These are phyloP conservation scores for Tetramorium alpestre DNA, from an alignment of 1,140 invertebrate genomes.

Conservation along the genomic window DNA sequence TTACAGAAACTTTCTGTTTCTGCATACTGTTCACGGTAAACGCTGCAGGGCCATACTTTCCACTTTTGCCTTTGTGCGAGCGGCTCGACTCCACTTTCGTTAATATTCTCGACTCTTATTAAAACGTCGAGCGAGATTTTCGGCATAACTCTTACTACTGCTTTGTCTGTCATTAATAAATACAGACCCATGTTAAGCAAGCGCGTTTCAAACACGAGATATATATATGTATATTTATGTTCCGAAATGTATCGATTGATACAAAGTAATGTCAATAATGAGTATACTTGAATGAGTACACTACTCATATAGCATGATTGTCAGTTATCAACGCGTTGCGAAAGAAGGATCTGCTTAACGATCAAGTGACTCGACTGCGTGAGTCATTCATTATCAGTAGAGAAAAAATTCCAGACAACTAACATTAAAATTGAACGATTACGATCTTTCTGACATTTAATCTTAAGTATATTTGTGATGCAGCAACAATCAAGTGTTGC, in stretches of 20 bases:
- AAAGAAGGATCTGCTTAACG: conserved; percentile 60
- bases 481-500: not conserved
- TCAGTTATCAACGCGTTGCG: conserved; percentile 28
- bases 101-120: conserved; percentile 41
- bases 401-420: conserved; percentile 2
- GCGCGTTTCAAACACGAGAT: not conserved
- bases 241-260: conserved; percentile 31
- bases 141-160: conserved; percentile 15
- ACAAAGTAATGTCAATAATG: conserved; percentile 27
- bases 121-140: conserved; percentile 43
- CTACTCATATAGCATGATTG: conserved; percentile 56
- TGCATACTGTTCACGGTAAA: conserved; percentile 6
- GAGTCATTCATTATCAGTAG: conserved; percentile 47
- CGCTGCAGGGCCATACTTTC: conserved; percentile 6
- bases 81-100: not conserved
- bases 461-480: conserved; percentile 1
- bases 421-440: not conserved
- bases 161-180: conserved; percentile 25
- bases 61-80: conserved; percentile 26
- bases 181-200: conserved; percentile 25
- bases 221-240: conserved; percentile 24
- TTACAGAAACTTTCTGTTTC: conserved; percentile 24
- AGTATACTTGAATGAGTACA: conserved; percentile 49
- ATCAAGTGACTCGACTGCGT: conserved; percentile 34
- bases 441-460: conserved; percentile 13